Conservation (phyloP, 2,113 vertebrate species). For the Etheostoma cragini region DNA sequence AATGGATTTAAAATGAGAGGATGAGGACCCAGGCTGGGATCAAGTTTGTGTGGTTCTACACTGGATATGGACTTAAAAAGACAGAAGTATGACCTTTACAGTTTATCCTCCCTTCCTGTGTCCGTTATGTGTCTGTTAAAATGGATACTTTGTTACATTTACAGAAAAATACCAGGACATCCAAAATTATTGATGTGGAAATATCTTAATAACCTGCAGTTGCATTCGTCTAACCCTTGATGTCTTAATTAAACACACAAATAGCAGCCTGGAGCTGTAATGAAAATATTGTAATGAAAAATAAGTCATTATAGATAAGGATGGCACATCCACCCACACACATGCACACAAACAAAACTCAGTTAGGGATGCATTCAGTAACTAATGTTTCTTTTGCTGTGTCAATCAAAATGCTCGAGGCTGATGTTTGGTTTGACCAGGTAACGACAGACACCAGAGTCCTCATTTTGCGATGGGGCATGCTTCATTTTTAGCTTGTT, state of each 20-base stretch:
- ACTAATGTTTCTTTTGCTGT: neutral
- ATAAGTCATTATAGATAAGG: constrained; percentile 55
- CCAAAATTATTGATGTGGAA: neutral
- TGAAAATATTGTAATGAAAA: constrained; percentile 49
- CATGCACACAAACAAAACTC: neutral
- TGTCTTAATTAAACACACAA: constrained; percentile 35
- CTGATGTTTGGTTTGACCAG: neutral
- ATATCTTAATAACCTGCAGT: neutral
- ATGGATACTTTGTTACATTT: neutral
- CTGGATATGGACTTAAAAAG: constrained; percentile 27
- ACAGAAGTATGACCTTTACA: constrained; percentile 11
- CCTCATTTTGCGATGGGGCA: neutral
- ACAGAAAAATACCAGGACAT: neutral
- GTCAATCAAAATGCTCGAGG: neutral
- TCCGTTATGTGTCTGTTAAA: neutral
- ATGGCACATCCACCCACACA: neutral
- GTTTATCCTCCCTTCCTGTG: neutral
- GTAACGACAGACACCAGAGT: neutral
- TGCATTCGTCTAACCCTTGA: neutral
- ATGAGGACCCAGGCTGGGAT: constrained; percentile 45
- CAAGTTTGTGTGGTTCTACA: constrained; percentile 16
- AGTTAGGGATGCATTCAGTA: neutral
- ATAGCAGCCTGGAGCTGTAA: constrained; percentile 14
- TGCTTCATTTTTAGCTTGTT: neutral
- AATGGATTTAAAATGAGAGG: constrained; percentile 62